These are phyloP conservation scores for Drosophila eugracilis DNA, from an alignment of 1,140 invertebrate genomes.

Conservation along the genomic window DNA sequence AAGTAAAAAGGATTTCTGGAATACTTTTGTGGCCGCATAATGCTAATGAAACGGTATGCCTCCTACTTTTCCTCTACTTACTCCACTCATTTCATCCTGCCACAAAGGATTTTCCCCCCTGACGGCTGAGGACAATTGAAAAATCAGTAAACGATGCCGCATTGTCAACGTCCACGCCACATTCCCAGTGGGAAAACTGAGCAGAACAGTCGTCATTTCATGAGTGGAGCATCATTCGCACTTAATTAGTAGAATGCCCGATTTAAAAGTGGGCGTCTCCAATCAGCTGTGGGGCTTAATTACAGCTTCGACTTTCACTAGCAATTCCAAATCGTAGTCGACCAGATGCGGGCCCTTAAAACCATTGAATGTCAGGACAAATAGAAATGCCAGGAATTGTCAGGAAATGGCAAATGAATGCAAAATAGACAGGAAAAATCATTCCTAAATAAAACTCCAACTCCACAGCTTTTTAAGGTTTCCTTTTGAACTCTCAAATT, in stretches of 20 bases:
- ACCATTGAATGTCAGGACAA: constrained; percentile 1
- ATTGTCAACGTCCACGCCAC: constrained; percentile 38
- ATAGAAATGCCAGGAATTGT: background rate
- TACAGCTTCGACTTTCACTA: constrained; percentile 28
- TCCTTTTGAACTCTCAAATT: constrained; percentile 15
- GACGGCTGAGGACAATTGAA: constrained; percentile 47
- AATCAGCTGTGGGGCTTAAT: constrained; percentile 47
- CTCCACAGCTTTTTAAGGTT: constrained; percentile 28
- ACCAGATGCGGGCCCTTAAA: constrained; percentile 33
- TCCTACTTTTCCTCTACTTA: background rate
- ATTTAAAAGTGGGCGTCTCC: constrained; percentile 51
- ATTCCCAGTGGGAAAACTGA: constrained; percentile 8
- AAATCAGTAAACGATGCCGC: constrained; percentile 55
- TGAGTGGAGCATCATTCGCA: constrained; percentile 45
- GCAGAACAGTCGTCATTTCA: constrained; percentile 14
- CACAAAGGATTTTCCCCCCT: constrained; percentile 25
- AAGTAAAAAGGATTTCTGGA: constrained; percentile 39
- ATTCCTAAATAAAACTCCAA: constrained; percentile 1
- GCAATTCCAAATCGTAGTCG: constrained; percentile 15
- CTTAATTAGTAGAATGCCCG: constrained; percentile 49
- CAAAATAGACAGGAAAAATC: constrained; percentile 35
- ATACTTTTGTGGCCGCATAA: constrained; percentile 28
- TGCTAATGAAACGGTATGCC: constrained; percentile 40
- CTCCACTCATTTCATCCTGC: constrained; percentile 8
- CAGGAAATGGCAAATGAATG: constrained; percentile 24